Conservation (phyloP, 2,888 invertebrate species). For the Nephrotoma guestfalica region DNA sequence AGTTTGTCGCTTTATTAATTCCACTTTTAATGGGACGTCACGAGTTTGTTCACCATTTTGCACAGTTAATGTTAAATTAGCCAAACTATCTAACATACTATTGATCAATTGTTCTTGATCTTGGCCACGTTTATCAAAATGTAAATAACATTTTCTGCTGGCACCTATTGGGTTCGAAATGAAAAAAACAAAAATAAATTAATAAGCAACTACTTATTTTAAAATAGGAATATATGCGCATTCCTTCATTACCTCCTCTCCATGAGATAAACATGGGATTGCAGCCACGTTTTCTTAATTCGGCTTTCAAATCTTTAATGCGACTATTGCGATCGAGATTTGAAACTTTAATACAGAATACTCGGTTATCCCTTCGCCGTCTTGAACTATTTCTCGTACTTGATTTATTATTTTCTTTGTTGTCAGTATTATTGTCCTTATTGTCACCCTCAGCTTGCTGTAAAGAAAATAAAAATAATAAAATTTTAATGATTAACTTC, state of each 20-base stretch:
- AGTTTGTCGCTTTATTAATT: constrained; percentile 19
- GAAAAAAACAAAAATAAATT: background rate
- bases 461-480: background rate
- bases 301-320: constrained; percentile 59
- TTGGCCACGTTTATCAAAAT: constrained; percentile 50
- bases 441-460: background rate
- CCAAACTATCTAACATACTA: constrained; percentile 27
- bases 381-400: background rate
- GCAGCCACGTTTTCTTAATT: constrained; percentile 55
- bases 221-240: background rate
- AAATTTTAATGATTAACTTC: background rate
- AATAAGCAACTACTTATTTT: background rate
- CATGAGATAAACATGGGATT: constrained; percentile 64
- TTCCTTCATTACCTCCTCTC: constrained; percentile 33
- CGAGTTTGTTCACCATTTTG: constrained; percentile 16
- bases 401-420: background rate
- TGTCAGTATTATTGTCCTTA: background rate
- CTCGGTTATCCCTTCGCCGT: constrained; percentile 18
- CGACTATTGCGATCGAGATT: constrained; percentile 58
- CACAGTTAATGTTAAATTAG: constrained; percentile 23
- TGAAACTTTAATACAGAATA: constrained; percentile 40
- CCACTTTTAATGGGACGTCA: constrained; percentile 25
- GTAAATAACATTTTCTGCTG: constrained; percentile 55
- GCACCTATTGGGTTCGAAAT: constrained; percentile 30
- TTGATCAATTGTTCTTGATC: constrained; percentile 28